Conservation (phyloP, 2,797 vertebrate species). For the Atherinosoma microstoma region DNA sequence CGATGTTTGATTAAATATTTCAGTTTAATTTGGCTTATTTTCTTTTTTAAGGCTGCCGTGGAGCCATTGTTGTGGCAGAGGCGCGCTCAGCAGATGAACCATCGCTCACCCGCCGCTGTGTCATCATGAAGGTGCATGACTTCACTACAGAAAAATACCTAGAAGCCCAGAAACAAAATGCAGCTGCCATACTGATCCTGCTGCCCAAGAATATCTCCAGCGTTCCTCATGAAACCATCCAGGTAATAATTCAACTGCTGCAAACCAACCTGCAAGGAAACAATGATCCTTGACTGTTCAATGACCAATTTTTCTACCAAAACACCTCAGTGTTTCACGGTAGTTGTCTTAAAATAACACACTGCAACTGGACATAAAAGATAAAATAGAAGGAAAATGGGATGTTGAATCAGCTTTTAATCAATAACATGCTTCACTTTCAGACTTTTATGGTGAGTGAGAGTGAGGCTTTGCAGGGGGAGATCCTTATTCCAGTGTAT, state of each 20-base stretch:
- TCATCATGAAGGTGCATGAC: conserved; percentile 84
- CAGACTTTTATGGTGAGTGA: conserved; percentile 85
- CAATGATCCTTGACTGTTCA: background rate
- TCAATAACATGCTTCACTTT: background rate
- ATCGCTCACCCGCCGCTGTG: conserved; percentile 81
- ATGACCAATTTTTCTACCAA: background rate
- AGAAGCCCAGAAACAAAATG: conserved; percentile 80
- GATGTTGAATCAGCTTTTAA: background rate
- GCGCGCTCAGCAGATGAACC: conserved; percentile 79
- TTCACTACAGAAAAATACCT: conserved; percentile 77
- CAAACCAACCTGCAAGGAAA: background rate
- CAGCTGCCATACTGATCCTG: conserved; percentile 84
- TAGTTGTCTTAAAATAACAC: no score
- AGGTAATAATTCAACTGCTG: conserved; percentile 65
- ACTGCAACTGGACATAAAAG: background rate
- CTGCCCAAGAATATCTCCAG: conserved; percentile 78
- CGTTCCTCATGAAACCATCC: conserved; percentile 59
- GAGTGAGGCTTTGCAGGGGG: conserved; percentile 71
- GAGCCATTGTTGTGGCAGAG: conserved; percentile 84
- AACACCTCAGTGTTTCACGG: background rate
- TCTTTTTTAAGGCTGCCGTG: conserved; percentile 79
- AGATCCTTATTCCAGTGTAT: conserved; percentile 82
- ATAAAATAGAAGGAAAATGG: background rate
- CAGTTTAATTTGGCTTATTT: background rate
- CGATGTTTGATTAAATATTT: background rate